A percentile compares a stretch with the other conserved stretches of the same genome.
These are phyloP conservation scores for Psittacula cyanocephala DNA, from an alignment of 2,113 vertebrate genomes.

Conservation along the genomic window DNA sequence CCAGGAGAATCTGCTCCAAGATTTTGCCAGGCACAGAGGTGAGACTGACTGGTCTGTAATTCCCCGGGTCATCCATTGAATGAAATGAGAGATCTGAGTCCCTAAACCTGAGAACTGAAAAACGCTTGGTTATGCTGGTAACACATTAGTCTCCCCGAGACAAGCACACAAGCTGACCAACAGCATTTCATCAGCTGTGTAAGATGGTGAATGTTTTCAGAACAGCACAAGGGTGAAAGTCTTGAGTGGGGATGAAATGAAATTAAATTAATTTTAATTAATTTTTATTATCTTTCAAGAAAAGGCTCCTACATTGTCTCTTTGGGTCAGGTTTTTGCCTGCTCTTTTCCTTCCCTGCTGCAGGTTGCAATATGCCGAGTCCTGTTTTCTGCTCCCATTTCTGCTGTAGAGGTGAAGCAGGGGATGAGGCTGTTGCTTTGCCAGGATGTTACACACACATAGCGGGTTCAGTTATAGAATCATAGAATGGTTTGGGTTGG, in stretches of 20 bases:
- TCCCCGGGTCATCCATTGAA: background rate
- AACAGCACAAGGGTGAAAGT: background rate
- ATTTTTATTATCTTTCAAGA: background rate
- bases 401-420: background rate
- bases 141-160: background rate
- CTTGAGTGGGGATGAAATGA: background rate
- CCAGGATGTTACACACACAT: fast-evolving
- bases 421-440: background rate
- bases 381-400: background rate
- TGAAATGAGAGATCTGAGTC: background rate
- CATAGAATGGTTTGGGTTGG: background rate
- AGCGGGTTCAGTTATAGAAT: background rate
- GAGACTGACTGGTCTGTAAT: too few species aligned
- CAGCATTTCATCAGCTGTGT: background rate
- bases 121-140: background rate
- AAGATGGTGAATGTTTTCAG: background rate
- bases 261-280: background rate
- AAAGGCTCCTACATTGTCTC: background rate
- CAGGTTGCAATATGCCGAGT: background rate
- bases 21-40: too few species aligned
- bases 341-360: background rate
- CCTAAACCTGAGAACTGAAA: background rate
- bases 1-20: too few species aligned
- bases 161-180: background rate
- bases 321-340: background rate